Conservation (phyloP, 2,888 invertebrate genomes). For the Teleiodes luculella region DNA sequence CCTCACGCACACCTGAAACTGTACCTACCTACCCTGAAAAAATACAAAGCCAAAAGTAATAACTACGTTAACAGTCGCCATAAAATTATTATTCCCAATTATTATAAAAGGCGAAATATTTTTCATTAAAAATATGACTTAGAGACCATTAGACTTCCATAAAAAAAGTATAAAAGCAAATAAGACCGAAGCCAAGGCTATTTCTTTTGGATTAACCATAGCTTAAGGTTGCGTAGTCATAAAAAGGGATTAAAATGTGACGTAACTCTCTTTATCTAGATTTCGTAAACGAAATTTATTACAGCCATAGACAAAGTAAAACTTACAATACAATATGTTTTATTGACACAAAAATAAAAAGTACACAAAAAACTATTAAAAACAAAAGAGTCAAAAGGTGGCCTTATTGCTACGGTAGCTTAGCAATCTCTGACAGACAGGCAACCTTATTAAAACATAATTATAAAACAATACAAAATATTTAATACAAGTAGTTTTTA, state of each 20-base stretch:
- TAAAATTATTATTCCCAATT: slow-evolving; percentile 3
- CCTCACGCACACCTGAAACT: slow-evolving; percentile 44
- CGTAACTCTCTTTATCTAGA: neutral
- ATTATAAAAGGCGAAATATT: neutral
- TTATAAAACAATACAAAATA: too few species aligned
- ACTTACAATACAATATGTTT: too few species aligned
- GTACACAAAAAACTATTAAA: too few species aligned
- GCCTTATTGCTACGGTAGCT: too few species aligned
- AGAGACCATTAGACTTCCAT: neutral
- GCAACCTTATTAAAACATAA: too few species aligned
- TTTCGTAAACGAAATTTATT: neutral
- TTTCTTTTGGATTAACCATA: neutral
- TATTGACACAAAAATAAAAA: too few species aligned
- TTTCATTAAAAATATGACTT: slow-evolving; percentile 2
- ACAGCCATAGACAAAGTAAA: neutral
- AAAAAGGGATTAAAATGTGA: neutral
- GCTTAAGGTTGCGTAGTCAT: neutral
- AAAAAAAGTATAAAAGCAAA: slow-evolving; percentile 6
- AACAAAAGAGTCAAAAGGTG: too few species aligned
- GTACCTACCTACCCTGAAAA: slow-evolving; percentile 1
- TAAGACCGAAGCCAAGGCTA: neutral
- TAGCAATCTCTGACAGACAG: too few species aligned
- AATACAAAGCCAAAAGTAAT: slow-evolving; percentile 3
- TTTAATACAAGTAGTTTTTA: too few species aligned
- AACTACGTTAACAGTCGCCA: neutral